Conservation (phyloP, 2,113 vertebrate genomes). For the Prietella phreatophila region DNA sequence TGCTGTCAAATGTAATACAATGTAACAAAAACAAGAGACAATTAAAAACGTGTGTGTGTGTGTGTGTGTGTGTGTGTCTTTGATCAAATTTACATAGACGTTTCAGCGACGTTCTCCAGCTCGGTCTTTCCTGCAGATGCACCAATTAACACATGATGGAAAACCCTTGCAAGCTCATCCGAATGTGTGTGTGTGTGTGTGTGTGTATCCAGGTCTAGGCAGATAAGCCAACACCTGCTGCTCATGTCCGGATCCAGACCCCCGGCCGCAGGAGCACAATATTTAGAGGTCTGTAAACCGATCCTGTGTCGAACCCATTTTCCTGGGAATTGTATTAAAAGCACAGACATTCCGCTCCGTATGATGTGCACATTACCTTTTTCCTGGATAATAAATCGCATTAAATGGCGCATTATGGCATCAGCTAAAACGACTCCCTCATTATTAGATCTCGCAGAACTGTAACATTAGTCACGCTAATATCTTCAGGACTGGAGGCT, state of each 20-base stretch:
- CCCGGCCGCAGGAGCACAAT: background rate
- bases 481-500: slow-evolving; percentile 26
- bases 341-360: slow-evolving; percentile 64
- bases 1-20: background rate
- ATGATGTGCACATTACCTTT: slow-evolving; percentile 64
- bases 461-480: slow-evolving; percentile 35
- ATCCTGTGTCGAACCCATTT: slow-evolving; percentile 1
- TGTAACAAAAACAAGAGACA: background rate
- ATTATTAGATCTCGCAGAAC: slow-evolving; percentile 32
- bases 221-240: slow-evolving; percentile 66
- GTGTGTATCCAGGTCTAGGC: slow-evolving; percentile 55
- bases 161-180: slow-evolving; percentile 56
- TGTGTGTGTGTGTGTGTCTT: slow-evolving; percentile 8
- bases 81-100: background rate
- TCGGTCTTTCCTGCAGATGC: slow-evolving; percentile 68
- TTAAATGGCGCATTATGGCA: slow-evolving; percentile 54
- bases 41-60: background rate
- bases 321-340: slow-evolving; percentile 64
- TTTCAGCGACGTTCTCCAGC: slow-evolving; percentile 56
- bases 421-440: slow-evolving; percentile 59
- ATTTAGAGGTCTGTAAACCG: slow-evolving; percentile 35
- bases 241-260: slow-evolving; percentile 46
- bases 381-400: slow-evolving; percentile 68
- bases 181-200: slow-evolving; percentile 46
- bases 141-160: slow-evolving; percentile 72